phyloP scores from a whole-genome alignment of 2,888 invertebrate genomes.

The Shargacucullia verbasci region DNA sequence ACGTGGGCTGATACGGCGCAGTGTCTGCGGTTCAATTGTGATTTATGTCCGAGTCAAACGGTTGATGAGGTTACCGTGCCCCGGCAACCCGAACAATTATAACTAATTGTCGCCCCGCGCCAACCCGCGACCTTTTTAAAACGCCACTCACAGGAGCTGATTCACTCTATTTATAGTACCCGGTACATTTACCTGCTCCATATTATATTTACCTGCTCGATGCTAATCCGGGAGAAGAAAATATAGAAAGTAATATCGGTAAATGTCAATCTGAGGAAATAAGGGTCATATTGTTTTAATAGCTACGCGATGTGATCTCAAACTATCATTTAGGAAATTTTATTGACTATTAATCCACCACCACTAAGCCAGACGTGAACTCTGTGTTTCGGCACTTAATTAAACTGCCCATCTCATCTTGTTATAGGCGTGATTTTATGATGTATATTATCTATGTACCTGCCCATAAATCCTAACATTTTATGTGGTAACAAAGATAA shows the following conservation, averaged over 20 bases:
- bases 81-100: slow-evolving; percentile 62
- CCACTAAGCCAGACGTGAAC: neutral
- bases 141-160: slow-evolving; percentile 42
- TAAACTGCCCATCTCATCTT: no score
- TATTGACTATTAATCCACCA: neutral
- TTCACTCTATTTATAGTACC: slow-evolving; percentile 52
- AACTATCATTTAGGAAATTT: slow-evolving; percentile 5
- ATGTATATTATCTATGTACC: no score
- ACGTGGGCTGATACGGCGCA: slow-evolving; percentile 9
- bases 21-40: slow-evolving; percentile 47
- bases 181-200: slow-evolving; percentile 47
- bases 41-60: slow-evolving; percentile 58
- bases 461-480: neutral
- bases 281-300: slow-evolving; percentile 24
- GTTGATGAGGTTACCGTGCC: slow-evolving; percentile 58
- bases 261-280: slow-evolving; percentile 26
- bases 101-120: slow-evolving; percentile 54
- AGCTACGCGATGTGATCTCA: neutral
- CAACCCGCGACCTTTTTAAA: slow-evolving; percentile 53
- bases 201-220: slow-evolving; percentile 35
- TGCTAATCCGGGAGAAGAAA: slow-evolving; percentile 33
- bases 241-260: slow-evolving; percentile 22
- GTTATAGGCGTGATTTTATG: no score
- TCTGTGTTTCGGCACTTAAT: neutral
- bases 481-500: neutral